These are phyloP conservation scores for Darevskia mixta DNA, from an alignment of 2,797 vertebrate genomes.

Conservation along the genomic window DNA sequence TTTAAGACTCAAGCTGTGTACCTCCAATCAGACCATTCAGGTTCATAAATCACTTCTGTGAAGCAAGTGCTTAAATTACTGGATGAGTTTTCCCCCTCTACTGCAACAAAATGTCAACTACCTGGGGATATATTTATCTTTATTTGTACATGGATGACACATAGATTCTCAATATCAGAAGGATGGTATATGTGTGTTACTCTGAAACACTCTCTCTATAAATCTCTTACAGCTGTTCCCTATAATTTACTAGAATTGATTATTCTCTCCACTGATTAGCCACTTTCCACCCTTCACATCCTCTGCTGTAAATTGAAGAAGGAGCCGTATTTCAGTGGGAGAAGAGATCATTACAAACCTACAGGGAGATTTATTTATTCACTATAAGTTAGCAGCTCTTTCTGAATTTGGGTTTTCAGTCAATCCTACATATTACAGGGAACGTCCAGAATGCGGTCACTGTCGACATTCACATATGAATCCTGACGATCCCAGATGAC, in stretches of 20 bases:
- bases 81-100: neutral
- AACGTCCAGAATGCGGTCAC: neutral
- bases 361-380: constrained; percentile 36
- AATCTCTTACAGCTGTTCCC: constrained; percentile 31
- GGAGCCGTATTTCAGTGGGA: constrained; percentile 18
- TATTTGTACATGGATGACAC: constrained; percentile 26
- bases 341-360: constrained; percentile 22
- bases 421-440: neutral
- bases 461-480: neutral
- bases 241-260: constrained; percentile 42
- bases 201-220: constrained; percentile 14
- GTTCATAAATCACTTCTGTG: constrained; percentile 9
- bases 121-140: constrained; percentile 28
- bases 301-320: constrained; percentile 29
- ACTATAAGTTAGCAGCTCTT: constrained; percentile 12
- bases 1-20: neutral
- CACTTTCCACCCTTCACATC: constrained; percentile 34
- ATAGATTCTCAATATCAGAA: neutral
- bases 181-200: constrained; percentile 26
- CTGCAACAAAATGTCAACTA: constrained; percentile 17
- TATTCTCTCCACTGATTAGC: constrained; percentile 50
- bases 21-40: neutral
- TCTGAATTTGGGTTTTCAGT: constrained; percentile 14
- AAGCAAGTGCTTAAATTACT: neutral
- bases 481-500: neutral